Evolutionary conservation across 2,888 invertebrate species (phyloP).

Genomic region (Psylliodes chrysocephalus): DNA sequence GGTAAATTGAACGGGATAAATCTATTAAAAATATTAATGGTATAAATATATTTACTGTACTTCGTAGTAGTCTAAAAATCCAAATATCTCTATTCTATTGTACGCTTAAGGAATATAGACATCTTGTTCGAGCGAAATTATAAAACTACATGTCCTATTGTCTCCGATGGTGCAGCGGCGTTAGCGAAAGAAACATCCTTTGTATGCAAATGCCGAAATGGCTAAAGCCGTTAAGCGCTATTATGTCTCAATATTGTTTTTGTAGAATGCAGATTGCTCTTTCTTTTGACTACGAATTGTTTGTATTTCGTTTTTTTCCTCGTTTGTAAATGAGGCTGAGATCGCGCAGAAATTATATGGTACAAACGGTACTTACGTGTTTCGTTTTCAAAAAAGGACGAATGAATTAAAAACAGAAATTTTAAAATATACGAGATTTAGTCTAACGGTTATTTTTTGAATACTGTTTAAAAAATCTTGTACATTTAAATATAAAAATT

Average conservation of each 20-base stretch:
- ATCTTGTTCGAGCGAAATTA: not conserved
- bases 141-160: slow-evolving; percentile 8
- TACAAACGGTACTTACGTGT: too few relatives aligned
- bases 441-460: too few relatives aligned
- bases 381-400: too few relatives aligned
- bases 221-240: slow-evolving; percentile 10
- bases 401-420: too few relatives aligned
- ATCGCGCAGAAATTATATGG: too few relatives aligned
- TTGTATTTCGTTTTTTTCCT: not conserved
- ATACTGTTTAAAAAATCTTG: too few relatives aligned
- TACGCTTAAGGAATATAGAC: not conserved
- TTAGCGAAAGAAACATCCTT: slow-evolving; percentile 12
- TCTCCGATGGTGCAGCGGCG: slow-evolving; percentile 2
- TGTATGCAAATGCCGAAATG: slow-evolving; percentile 13
- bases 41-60: too few relatives aligned
- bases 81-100: slow-evolving; percentile 1
- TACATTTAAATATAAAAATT: too few relatives aligned
- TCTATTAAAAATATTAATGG: too few relatives aligned
- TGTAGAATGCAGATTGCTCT: not conserved
- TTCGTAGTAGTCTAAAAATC: not conserved
- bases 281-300: not conserved
- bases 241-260: slow-evolving; percentile 13
- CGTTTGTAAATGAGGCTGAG: too few relatives aligned
- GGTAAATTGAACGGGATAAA: too few relatives aligned
- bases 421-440: too few relatives aligned